Evolutionary conservation across 2,113 vertebrate species (phyloP).

Genomic region (Symphodus melops): DNA sequence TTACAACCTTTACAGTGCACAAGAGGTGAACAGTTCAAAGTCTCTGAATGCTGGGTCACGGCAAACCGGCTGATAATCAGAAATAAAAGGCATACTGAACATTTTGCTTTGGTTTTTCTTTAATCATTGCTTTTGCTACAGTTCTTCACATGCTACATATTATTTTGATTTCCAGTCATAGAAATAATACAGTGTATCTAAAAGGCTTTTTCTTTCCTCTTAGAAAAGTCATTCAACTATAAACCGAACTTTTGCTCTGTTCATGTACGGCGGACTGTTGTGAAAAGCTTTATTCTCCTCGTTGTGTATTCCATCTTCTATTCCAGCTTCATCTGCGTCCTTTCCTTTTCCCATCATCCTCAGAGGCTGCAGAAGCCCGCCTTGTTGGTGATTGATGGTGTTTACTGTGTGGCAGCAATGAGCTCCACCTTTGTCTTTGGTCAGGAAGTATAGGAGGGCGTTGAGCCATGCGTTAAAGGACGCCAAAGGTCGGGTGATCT

Average conservation of each 20-base stretch:
- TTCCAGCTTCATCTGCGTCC: constrained; percentile 58
- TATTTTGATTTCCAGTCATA: constrained; percentile 17
- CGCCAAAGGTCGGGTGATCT: constrained; percentile 86
- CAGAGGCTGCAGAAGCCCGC: constrained; percentile 69
- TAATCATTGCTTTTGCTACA: constrained; percentile 11
- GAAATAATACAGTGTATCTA: constrained; percentile 4
- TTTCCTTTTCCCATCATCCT: constrained; percentile 72
- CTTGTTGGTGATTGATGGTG: constrained; percentile 58
- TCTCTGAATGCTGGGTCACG: too few species aligned
- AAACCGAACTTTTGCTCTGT: constrained; percentile 54
- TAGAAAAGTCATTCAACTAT: constrained; percentile 43
- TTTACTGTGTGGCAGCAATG: constrained; percentile 73
- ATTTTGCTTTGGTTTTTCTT: constrained; percentile 2
- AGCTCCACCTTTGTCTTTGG: constrained; percentile 82
- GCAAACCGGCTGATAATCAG: background rate
- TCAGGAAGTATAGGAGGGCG: constrained; percentile 87
- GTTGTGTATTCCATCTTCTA: constrained; percentile 52
- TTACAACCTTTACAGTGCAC: background rate
- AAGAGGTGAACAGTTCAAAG: background rate
- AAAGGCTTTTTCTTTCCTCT: background rate
- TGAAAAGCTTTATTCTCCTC: constrained; percentile 56
- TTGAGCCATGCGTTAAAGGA: constrained; percentile 89
- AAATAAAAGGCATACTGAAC: background rate
- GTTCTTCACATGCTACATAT: constrained; percentile 1
- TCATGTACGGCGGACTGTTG: constrained; percentile 47